Evolutionary conservation across 2,888 invertebrate species (phyloP).

Genomic region (Trichogramma evanescens): DNA sequence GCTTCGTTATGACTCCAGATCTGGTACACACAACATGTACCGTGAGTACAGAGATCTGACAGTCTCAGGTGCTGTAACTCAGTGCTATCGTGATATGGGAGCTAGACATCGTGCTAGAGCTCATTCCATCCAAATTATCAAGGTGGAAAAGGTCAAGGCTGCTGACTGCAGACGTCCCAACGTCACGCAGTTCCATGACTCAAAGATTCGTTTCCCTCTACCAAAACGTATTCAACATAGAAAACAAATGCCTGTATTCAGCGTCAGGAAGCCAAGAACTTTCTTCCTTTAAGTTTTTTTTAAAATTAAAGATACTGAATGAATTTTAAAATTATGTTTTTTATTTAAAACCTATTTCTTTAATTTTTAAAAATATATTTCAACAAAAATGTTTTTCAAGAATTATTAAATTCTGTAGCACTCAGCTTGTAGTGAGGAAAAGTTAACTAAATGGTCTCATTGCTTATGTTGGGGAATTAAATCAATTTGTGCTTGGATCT

Average conservation of each 20-base stretch:
- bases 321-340: too few relatives aligned
- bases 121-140: slow-evolving; percentile 95
- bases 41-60: slow-evolving; percentile 79
- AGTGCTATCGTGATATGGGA: slow-evolving; percentile 61
- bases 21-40: slow-evolving; percentile 96
- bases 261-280: too few relatives aligned
- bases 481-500: too few relatives aligned
- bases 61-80: background rate
- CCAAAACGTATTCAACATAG: slow-evolving; percentile 81
- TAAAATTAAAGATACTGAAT: too few relatives aligned
- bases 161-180: slow-evolving; percentile 85
- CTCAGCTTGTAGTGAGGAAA: too few relatives aligned
- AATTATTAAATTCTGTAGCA: too few relatives aligned
- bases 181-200: slow-evolving; percentile 98
- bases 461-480: too few relatives aligned
- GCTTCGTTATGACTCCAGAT: background rate
- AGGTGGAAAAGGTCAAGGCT: slow-evolving; percentile 87
- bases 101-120: slow-evolving; percentile 84
- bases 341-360: too few relatives aligned
- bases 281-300: too few relatives aligned
- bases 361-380: too few relatives aligned
- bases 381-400: too few relatives aligned
- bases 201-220: slow-evolving; percentile 93
- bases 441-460: too few relatives aligned
- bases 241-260: slow-evolving; percentile 61